A percentile compares a stretch with the other conserved stretches of the same genome.
phyloP scores from a whole-genome alignment of 2,888 invertebrate genomes.

The Watsonalla binaria region DNA sequence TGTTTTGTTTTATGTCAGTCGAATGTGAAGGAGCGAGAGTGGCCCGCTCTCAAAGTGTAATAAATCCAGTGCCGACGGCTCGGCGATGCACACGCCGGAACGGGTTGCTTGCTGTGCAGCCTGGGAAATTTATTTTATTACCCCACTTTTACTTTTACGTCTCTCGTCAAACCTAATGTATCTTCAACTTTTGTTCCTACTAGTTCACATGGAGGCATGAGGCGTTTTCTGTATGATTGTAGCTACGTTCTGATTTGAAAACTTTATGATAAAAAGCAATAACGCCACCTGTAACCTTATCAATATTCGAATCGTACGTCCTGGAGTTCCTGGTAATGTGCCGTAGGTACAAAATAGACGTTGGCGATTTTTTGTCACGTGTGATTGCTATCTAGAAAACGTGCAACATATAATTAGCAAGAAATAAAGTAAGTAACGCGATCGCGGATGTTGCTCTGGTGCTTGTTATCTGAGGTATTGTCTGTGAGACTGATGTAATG shows the following conservation, averaged over 20 bases:
- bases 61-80: slow-evolving; percentile 44
- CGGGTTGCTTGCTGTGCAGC: slow-evolving; percentile 32
- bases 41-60: slow-evolving; percentile 29
- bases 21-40: slow-evolving; percentile 33
- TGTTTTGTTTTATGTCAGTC: slow-evolving; percentile 16
- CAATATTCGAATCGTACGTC: slow-evolving; percentile 42
- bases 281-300: slow-evolving; percentile 27
- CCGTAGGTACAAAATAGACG: slow-evolving; percentile 26
- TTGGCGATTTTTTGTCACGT: slow-evolving; percentile 40
- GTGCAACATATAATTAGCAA: slow-evolving; percentile 29
- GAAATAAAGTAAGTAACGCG: slow-evolving; percentile 21
- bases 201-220: too few species aligned
- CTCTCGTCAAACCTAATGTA: slow-evolving; percentile 6
- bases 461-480: not conserved
- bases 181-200: slow-evolving; percentile 7
- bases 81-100: slow-evolving; percentile 36
- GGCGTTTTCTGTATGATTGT: too few species aligned
- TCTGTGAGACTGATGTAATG: not conserved
- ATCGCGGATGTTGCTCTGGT: slow-evolving; percentile 4
- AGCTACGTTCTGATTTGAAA: too few species aligned
- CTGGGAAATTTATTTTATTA: slow-evolving; percentile 59
- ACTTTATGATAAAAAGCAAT: slow-evolving; percentile 5
- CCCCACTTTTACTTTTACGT: slow-evolving; percentile 63
- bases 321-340: slow-evolving; percentile 29
- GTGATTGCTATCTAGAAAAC: slow-evolving; percentile 28